Conservation (phyloP, 2,888 invertebrate genomes). For the Crepidodera aurea region DNA sequence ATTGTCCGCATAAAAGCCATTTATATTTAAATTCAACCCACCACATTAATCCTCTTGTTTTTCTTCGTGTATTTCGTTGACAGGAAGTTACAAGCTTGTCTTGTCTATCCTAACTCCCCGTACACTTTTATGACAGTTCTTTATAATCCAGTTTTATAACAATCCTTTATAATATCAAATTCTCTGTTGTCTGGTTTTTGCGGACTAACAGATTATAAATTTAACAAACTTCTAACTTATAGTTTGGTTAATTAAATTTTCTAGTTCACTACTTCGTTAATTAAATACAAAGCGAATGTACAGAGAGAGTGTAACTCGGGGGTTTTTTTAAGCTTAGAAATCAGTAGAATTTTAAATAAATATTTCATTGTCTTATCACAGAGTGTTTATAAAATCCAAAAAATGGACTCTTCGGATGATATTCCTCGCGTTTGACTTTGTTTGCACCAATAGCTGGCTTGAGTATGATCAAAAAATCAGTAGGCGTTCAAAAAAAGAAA, state of each 20-base stretch:
- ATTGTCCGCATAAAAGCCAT: not conserved
- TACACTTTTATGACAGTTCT: slow-evolving; percentile 13
- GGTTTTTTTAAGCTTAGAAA: too few relatives aligned
- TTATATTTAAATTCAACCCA: not conserved
- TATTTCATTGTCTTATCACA: too few relatives aligned
- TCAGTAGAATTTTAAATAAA: too few relatives aligned
- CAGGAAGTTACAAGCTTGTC: not conserved
- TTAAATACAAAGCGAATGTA: slow-evolving; percentile 15
- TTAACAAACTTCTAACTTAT: slow-evolving; percentile 17
- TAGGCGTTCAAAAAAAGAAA: too few relatives aligned
- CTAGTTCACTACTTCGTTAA: slow-evolving; percentile 21
- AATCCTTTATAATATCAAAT: slow-evolving; percentile 10
- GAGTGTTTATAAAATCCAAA: too few relatives aligned
- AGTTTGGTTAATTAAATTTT: slow-evolving; percentile 25
- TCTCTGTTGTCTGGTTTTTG: not conserved
- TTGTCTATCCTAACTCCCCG: not conserved
- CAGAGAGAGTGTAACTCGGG: not conserved
- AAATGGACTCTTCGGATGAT: too few relatives aligned
- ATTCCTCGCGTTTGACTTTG: too few relatives aligned
- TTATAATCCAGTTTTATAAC: slow-evolving; percentile 6
- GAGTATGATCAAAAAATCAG: too few relatives aligned
- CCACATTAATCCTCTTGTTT: too few relatives aligned
- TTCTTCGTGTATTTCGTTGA: not conserved
- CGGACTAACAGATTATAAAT: slow-evolving; percentile 9
- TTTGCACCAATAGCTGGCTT: too few relatives aligned